Percentiles rank a stretch among this genome's conserved stretches.
Evolutionary conservation across 2,113 vertebrate species (phyloP).

Genomic region (Xiphophorus hellerii): DNA sequence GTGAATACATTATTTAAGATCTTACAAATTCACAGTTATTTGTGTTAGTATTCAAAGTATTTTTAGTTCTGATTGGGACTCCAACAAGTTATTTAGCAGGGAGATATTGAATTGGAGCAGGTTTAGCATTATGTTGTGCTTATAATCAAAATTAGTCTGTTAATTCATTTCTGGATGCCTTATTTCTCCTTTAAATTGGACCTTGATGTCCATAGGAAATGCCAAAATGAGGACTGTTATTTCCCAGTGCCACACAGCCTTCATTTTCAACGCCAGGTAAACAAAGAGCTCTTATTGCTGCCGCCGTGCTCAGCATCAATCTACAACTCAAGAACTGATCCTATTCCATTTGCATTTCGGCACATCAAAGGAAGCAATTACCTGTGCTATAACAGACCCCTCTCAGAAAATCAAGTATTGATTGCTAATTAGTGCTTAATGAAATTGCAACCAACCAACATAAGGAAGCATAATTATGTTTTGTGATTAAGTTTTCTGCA

Average conservation of each 20-base stretch:
- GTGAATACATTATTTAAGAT: no score
- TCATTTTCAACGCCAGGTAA: conserved; percentile 70
- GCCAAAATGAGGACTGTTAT: conserved; percentile 69
- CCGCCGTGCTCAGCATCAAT: conserved; percentile 27
- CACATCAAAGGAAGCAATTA: conserved; percentile 73
- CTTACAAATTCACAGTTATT: no score
- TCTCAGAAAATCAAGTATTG: conserved; percentile 76
- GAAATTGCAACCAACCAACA: conserved; percentile 66
- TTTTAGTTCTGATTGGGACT: not conserved
- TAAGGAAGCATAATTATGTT: conserved; percentile 45
- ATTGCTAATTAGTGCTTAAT: conserved; percentile 78
- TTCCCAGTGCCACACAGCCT: conserved; percentile 64
- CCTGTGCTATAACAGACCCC: conserved; percentile 46
- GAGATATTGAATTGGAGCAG: conserved; percentile 6
- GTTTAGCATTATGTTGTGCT: conserved; percentile 32
- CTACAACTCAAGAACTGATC: conserved; percentile 47
- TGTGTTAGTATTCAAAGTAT: conserved; percentile 22
- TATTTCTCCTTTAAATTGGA: conserved; percentile 75
- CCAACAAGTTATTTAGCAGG: not conserved
- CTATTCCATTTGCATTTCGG: conserved; percentile 65
- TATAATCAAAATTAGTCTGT: conserved; percentile 61
- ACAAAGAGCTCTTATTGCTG: conserved; percentile 57
- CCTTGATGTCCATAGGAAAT: conserved; percentile 74
- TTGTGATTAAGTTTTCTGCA: conserved; percentile 49
- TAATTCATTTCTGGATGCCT: conserved; percentile 63